A percentile compares a stretch with the other conserved stretches of the same genome.
Evolutionary conservation across 2,113 vertebrate genomes (phyloP).

Genomic region (Progne subis): DNA sequence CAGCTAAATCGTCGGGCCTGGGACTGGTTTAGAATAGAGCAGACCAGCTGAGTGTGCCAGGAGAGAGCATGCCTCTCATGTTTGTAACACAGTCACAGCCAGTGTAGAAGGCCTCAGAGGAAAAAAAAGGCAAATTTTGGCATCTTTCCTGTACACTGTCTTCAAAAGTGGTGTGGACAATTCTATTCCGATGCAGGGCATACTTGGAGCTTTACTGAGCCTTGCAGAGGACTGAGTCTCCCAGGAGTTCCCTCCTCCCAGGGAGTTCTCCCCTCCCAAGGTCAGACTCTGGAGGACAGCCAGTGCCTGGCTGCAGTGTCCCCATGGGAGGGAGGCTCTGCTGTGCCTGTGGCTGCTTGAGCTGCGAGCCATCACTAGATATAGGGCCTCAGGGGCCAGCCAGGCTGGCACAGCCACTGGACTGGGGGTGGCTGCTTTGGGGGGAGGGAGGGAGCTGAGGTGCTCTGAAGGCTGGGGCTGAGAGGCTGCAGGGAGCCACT

Average conservation of each 20-base stretch:
- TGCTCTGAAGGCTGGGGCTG: background rate
- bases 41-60: background rate
- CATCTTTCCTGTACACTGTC: background rate
- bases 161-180: background rate
- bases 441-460: background rate
- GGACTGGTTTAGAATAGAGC: background rate
- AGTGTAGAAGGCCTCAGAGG: background rate
- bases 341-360: fast-evolving
- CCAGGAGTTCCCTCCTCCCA: background rate
- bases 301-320: background rate
- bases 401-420: background rate
- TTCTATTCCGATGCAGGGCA: fast-evolving
- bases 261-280: background rate
- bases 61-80: background rate
- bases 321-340: fast-evolving
- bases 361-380: fast-evolving
- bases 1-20: background rate
- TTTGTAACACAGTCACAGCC: background rate
- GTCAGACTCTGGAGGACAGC: fast-evolving
- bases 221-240: background rate
- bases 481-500: background rate
- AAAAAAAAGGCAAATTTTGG: background rate
- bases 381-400: background rate
- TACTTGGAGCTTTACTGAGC: background rate
- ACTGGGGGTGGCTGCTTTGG: background rate